Evolutionary conservation across 2,888 invertebrate species (phyloP), one percentile per base, ranked within the genome.

Genomic region (Harpagoxenus sublaevis): DNA sequence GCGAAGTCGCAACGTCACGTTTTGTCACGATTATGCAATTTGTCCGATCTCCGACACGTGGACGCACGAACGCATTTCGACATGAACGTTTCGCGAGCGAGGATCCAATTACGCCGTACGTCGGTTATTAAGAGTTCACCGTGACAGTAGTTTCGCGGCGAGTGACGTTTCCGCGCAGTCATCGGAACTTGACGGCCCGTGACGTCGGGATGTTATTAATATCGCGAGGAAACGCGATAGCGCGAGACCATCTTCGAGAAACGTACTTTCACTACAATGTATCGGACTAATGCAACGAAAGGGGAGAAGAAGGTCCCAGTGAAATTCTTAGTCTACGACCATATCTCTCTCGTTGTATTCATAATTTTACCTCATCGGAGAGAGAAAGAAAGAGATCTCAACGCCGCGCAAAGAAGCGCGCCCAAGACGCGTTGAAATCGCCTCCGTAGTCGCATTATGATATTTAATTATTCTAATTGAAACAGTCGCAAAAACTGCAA

Each of bases 221-320:
- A 79, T 71, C 23, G 73, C 57, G 35, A 79, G 60, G 79, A 57
- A 79, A 60, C 79, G 73, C 79, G 79, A 79, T 79, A 71, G 71
- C 8, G 73, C 79, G 18, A 73, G 73, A 79, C 79, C 73, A 73
- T 79, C 79, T 79, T 60, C 71, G 79, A 73, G 79, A 79, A 79
- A 73, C 73, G 73, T 71, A 79, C 73, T 79, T 73, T 73, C 79
- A 73, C 71, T 73, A 79, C 71, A 48, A 48, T 73, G 48, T 71
- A 42, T 57, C 48, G 60, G 60, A 35, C 79, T 71, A 60, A 70
- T 28, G 70, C 45, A 31, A 60, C 45, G 71, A n/a, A 1, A 51
- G 51, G 71, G 45, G 71, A 71, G 71, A 71, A 31, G 35, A 79
- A 73, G 73, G 31, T 73, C 23, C 18, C 60, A 60, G 79, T 73